phyloP scores from a whole-genome alignment of 2,888 invertebrate species.

The Melinaea marsaeus region DNA sequence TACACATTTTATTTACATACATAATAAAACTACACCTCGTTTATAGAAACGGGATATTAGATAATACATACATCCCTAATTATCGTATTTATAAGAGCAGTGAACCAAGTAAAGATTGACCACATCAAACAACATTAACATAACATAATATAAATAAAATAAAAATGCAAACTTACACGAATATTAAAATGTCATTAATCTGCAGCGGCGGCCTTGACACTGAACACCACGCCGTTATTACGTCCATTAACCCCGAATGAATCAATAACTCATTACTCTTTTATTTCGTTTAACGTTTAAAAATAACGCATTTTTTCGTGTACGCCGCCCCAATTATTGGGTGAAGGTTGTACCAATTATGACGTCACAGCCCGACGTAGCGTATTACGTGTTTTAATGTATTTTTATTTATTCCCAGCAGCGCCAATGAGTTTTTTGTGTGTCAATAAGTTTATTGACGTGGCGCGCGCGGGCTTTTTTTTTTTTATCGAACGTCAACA shows the following conservation, averaged over 20 bases:
- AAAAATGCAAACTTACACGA: conserved; percentile 4
- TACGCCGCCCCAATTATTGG: conserved; percentile 52
- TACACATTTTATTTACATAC: too few species aligned
- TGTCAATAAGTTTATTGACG: conserved; percentile 20
- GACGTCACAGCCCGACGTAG: conserved; percentile 37
- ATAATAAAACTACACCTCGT: too few species aligned
- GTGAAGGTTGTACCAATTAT: conserved; percentile 51
- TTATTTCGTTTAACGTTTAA: conserved; percentile 55
- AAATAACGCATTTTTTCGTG: conserved; percentile 54
- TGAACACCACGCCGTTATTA: conserved; percentile 44
- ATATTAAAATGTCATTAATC: conserved; percentile 38
- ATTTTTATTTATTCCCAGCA: conserved; percentile 33
- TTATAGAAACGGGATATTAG: too few species aligned
- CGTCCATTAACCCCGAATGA: conserved; percentile 47
- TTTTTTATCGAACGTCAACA: conserved; percentile 1
- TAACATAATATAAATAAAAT: neutral
- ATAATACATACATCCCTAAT: too few species aligned
- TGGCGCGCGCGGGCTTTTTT: neutral
- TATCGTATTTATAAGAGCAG: neutral
- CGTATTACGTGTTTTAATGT: conserved; percentile 35
- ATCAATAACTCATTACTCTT: conserved; percentile 61
- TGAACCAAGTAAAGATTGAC: neutral
- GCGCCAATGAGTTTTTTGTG: conserved; percentile 18
- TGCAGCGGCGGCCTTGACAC: conserved; percentile 42
- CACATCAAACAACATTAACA: neutral